Conservation (phyloP, 2,888 invertebrate species). For the Nezara viridula region DNA sequence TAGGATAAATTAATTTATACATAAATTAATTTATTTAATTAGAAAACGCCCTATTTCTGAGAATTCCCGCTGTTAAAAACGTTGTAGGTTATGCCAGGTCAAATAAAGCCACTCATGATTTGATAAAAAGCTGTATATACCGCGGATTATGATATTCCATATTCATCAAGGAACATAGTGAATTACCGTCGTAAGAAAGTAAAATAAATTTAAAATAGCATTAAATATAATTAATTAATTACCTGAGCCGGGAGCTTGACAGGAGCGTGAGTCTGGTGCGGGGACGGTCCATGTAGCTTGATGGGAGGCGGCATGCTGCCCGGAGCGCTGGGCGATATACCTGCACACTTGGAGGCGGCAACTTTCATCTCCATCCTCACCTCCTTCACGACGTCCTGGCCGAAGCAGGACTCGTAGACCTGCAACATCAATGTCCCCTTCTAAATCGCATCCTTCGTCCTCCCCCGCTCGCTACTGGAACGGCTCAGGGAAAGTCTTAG, state of each 20-base stretch:
- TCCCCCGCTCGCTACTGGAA: neutral
- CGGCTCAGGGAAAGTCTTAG: neutral
- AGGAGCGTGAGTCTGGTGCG: neutral
- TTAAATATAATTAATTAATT: neutral
- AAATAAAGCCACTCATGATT: too few relatives aligned
- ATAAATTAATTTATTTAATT: too few relatives aligned
- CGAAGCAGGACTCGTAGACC: constrained; percentile 82
- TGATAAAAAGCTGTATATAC: too few relatives aligned
- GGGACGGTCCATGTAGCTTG: constrained; percentile 18
- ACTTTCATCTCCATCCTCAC: constrained; percentile 78
- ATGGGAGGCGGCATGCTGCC: constrained; percentile 55
- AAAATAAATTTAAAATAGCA: too few relatives aligned
- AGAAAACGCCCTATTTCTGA: too few relatives aligned
- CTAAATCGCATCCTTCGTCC: neutral
- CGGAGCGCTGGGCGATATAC: constrained; percentile 60
- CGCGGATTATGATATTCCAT: too few relatives aligned
- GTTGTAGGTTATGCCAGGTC: too few relatives aligned
- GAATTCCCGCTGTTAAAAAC: too few relatives aligned
- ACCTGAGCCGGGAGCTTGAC: constrained; percentile 36
- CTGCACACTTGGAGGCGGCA: constrained; percentile 76
- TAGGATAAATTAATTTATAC: too few relatives aligned
- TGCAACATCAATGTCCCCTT: constrained; percentile 67
- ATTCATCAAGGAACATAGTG: too few relatives aligned
- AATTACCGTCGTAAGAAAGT: too few relatives aligned
- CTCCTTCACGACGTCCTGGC: constrained; percentile 77